Evolutionary conservation across 1,140 invertebrate species (phyloP).

Genomic region (Mizuhopecten yessoensis): DNA sequence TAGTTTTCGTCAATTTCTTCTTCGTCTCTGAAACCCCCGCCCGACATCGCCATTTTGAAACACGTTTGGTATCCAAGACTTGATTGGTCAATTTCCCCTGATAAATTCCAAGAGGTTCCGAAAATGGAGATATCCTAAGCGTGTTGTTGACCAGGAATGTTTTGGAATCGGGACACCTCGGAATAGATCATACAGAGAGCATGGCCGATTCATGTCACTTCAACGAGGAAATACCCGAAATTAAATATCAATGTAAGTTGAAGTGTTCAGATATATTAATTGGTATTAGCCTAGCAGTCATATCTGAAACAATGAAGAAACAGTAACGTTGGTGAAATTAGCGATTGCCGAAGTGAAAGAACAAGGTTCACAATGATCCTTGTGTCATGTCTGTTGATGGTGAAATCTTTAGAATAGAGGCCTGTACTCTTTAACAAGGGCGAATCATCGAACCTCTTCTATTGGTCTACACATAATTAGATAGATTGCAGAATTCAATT

Average conservation of each 20-base stretch:
- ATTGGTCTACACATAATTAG: too few relatives aligned
- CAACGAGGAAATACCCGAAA: slow-evolving; percentile 82
- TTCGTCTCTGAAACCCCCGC: not conserved
- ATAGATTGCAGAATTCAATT: too few relatives aligned
- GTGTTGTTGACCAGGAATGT: not conserved
- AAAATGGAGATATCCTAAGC: not conserved
- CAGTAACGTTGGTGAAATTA: too few relatives aligned
- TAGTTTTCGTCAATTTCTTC: not conserved
- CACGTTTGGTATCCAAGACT: slow-evolving; percentile 29
- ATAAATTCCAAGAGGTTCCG: not conserved
- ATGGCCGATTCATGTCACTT: slow-evolving; percentile 48
- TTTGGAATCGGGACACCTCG: not conserved
- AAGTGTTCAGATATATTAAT: not conserved
- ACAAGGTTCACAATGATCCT: too few relatives aligned
- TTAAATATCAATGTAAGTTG: slow-evolving; percentile 72
- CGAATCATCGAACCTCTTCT: too few relatives aligned
- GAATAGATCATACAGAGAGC: slow-evolving; percentile 25
- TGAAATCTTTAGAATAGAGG: not conserved
- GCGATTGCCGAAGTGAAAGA: too few relatives aligned
- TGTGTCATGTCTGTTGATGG: not conserved
- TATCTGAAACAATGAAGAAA: too few relatives aligned
- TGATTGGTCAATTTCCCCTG: slow-evolving; percentile 72
- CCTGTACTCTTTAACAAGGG: too few relatives aligned
- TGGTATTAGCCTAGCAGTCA: too few relatives aligned
- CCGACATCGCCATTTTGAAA: not conserved